These are phyloP conservation scores for Melanerpes aurifrons DNA, from an alignment of 2,113 vertebrate genomes.

Conservation along the genomic window DNA sequence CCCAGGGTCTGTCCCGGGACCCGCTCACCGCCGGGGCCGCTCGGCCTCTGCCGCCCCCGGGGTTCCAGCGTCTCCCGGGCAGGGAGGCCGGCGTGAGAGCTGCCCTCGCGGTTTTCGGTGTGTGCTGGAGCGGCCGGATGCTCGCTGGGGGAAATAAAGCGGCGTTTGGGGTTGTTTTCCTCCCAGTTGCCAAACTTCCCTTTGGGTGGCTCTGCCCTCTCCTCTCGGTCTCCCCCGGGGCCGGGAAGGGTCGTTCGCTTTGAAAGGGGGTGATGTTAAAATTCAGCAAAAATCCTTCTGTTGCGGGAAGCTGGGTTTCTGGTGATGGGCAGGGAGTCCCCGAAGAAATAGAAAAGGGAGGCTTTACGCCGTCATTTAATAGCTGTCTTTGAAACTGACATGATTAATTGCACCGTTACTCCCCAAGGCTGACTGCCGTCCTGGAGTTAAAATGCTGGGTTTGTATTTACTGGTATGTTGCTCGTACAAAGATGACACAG, in stretches of 20 bases:
- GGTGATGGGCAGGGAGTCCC: not conserved
- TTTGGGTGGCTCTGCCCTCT: not conserved
- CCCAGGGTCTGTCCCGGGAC: not conserved
- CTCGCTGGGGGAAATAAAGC: not conserved
- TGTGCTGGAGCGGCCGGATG: accelerated
- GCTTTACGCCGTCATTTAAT: accelerated
- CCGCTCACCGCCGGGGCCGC: not conserved
- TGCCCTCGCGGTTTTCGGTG: not conserved
- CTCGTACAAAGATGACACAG: not conserved
- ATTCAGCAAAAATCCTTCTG: not conserved
- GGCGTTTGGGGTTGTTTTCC: not conserved
- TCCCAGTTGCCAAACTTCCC: not conserved
- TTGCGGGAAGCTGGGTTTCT: not conserved
- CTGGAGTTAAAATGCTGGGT: not conserved
- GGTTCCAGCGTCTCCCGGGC: accelerated
- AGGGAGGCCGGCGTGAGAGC: not conserved
- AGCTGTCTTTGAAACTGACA: not conserved
- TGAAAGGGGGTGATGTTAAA: not conserved
- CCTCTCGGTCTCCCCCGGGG: not conserved
- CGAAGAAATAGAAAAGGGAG: not conserved
- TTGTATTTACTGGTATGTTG: not conserved
- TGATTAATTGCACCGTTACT: not conserved
- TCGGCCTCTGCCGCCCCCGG: not conserved
- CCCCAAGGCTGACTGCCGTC: not conserved
- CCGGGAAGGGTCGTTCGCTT: not conserved